Evolutionary conservation across 2,797 vertebrate genomes (phyloP), one percentile per base, ranked within the genome.

Genomic region (Diglossa cyanea): DNA sequence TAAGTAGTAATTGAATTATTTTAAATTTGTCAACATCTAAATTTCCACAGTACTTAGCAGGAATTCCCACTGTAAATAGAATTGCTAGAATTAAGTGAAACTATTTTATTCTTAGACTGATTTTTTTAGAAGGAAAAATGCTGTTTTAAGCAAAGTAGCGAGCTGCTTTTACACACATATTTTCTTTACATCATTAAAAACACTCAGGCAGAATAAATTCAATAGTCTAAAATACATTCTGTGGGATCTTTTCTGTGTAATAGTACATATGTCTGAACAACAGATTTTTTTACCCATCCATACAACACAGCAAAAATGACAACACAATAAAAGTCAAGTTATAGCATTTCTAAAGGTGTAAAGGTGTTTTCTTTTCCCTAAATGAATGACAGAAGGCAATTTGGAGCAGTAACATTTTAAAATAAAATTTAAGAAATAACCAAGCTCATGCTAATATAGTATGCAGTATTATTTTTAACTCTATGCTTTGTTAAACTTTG

Each of bases 1-100:
- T 86, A 92, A 14, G 24, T 40, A 86, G 70, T 94, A 82, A 92
- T 31, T 74, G 25, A 89, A 67, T 90, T 61, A 92, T 88, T 95
- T 91, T 44, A 87, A 57, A 75, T 90, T 90, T 76, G 37, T 90
- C 80, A 95, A 15, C 51, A 84, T 54, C 48, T 75, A 73, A n/a
- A 79, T 83, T 80, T 84, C 76, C 78, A 82, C 35, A 42, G 57
- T 73, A 93, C 23, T 28, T 91, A 73, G 35, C 31, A 84, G 54
- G 33, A 85, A 37, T 79, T 82, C 28, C 18, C 39, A 82, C 61
- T 85, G 42, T 55, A 89, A 92, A 66, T 48, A 39, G 33, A 74
- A 88, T 62, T 80, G 42, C 50, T 72, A 73, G 42, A 83, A 91
- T 82, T 65, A 95, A 88, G 53, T 61, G 48, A 67, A 90, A 47